Percentiles rank a stretch among this genome's conserved stretches.
phyloP scores from a whole-genome alignment of 92 coral and sea anemone species.

The Siderastrea siderea region DNA sequence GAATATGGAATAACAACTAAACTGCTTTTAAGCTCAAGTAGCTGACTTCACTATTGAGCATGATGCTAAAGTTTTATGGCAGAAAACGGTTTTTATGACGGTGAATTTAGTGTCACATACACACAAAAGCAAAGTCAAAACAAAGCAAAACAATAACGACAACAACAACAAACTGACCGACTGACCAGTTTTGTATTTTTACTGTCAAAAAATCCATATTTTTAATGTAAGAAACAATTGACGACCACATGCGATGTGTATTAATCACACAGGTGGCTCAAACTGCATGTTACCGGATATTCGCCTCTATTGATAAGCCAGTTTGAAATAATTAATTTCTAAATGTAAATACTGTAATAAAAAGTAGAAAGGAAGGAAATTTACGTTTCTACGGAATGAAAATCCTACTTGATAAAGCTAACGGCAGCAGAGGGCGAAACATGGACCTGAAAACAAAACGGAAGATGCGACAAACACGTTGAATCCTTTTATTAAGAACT shows the following conservation, averaged over 20 bases:
- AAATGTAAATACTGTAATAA: no score
- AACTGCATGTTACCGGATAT: not conserved
- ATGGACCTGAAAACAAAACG: no score
- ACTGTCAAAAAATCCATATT: not conserved
- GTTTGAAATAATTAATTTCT: not conserved
- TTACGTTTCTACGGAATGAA: no score
- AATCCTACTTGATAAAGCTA: no score
- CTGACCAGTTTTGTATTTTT: no score
- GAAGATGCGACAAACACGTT: no score
- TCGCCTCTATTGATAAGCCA: not conserved
- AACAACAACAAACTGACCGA: not conserved
- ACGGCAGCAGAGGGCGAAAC: no score
- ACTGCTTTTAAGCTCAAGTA: not conserved
- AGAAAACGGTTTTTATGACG: not conserved
- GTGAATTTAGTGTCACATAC: no score
- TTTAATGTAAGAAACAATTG: not conserved
- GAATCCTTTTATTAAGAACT: no score
- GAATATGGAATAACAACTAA: constrained; percentile 18
- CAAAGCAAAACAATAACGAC: not conserved
- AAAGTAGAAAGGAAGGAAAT: no score
- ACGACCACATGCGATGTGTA: not conserved
- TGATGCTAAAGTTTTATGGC: not conserved
- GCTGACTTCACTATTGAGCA: not conserved
- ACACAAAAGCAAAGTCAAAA: not conserved
- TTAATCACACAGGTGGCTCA: not conserved